Evolutionary conservation across 2,797 vertebrate genomes (phyloP), one percentile per base, ranked within the genome.

Genomic region (Amniataba percoides): DNA sequence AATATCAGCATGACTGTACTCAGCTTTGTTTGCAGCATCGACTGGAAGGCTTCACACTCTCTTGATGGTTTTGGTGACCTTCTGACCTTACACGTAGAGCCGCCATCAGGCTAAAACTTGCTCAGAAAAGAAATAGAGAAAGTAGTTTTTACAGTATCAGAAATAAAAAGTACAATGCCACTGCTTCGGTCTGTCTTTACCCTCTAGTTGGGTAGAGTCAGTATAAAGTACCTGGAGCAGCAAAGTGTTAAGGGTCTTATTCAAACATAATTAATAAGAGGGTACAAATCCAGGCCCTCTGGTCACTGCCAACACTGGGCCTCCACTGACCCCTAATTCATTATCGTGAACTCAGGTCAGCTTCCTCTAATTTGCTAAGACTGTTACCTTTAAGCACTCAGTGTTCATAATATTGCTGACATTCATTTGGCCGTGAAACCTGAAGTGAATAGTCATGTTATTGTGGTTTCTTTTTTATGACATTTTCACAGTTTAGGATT

Each of bases 231-330:
- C 53, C 36, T 5, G 46, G 10, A 55, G 68, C 18, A 62, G n/a
- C 7, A 1, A n/a, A 45, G 39, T 57, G 73, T 72, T 51, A 62
- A 46, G 27, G 69, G 63, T 82, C 71, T 62, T 25, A 23, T 58
- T 74, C 45, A 46, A 45, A 64, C 40, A 51, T 40, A 36, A 52
- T 57, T 31, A 31, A 73, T 64, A 63, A 73, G 34, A 12, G 36
- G 25, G 52, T 46, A 39, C 63, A 48, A 59, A 78, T 52, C 14
- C 15, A 42, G 48, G 36, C 72, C 49, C 63, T 60, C 25, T 69
- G 63, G 62, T 76, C 48, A 21, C 61, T 7, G 70, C 51, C 34
- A n/a, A 46, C 45, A 46, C 45, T 2, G 3, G 46, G 23, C n/a
- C 34, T 52, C 61, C 52, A 1, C 66, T 67, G 36, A 77, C 65